These are phyloP conservation scores for Spodoptera exigua DNA, from an alignment of 2,888 invertebrate species.

Conservation along the genomic window DNA sequence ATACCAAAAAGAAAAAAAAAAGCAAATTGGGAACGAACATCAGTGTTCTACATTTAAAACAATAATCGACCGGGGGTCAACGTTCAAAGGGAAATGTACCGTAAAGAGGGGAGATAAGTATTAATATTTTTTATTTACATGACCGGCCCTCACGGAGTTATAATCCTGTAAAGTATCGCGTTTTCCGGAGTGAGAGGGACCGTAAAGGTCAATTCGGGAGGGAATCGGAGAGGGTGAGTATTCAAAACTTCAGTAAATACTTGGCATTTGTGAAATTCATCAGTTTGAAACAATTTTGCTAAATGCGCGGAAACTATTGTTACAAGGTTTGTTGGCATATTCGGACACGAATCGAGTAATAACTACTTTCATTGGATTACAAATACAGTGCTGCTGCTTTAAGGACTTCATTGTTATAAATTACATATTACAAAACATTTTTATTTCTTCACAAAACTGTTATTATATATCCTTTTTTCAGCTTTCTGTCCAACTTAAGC, in stretches of 20 bases:
- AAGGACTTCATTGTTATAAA: too few relatives aligned
- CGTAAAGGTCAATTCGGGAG: slow-evolving; percentile 11
- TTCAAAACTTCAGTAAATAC: slow-evolving; percentile 21
- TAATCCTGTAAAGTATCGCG: slow-evolving; percentile 27
- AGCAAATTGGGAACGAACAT: slow-evolving; percentile 19
- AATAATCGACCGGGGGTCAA: slow-evolving; percentile 36
- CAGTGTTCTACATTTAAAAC: slow-evolving; percentile 27
- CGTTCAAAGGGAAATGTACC: slow-evolving; percentile 45
- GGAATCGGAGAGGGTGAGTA: slow-evolving; percentile 16
- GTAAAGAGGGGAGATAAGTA: slow-evolving; percentile 53
- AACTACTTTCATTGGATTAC: background rate
- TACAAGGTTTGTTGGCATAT: slow-evolving; percentile 2
- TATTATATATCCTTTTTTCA: too few relatives aligned
- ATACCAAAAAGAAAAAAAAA: slow-evolving; percentile 9
- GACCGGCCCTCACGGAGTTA: slow-evolving; percentile 22
- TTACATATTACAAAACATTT: too few relatives aligned
- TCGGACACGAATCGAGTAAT: slow-evolving; percentile 4
- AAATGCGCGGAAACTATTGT: slow-evolving; percentile 7
- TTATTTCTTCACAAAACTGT: too few relatives aligned
- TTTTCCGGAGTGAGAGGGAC: slow-evolving; percentile 18
- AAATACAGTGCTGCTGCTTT: background rate
- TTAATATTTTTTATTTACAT: slow-evolving; percentile 51
- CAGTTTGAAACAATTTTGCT: slow-evolving; percentile 32
- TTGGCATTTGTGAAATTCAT: slow-evolving; percentile 18
- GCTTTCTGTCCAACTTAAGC: too few relatives aligned